Conservation (phyloP, 2,113 vertebrate genomes). For the Raphicerus campestris region DNA sequence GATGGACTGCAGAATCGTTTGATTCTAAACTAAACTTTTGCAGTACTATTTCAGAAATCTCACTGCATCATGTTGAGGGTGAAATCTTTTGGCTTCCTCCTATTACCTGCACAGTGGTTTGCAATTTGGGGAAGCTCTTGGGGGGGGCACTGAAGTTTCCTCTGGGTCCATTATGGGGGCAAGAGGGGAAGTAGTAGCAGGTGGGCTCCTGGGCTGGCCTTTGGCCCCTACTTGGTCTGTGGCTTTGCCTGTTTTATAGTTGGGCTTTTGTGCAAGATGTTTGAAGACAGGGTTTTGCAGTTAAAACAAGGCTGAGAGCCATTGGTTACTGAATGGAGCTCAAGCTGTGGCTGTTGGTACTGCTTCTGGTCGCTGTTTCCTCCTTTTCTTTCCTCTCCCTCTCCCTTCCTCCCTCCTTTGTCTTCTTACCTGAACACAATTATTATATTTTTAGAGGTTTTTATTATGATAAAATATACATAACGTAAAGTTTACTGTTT, state of each 20-base stretch:
- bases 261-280: not conserved
- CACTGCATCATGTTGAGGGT: not conserved
- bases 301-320: not conserved
- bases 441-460: not conserved
- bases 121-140: not conserved
- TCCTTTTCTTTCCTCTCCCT: no score
- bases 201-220: not conserved
- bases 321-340: not conserved
- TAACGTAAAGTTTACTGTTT: not conserved
- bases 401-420: no score
- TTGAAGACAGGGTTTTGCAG: not conserved
- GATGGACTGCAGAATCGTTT: not conserved
- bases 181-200: not conserved
- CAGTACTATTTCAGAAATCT: not conserved
- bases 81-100: not conserved
- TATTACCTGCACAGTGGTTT: not conserved
- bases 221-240: not conserved
- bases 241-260: not conserved
- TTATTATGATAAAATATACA: not conserved
- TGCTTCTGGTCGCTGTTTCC: not conserved
- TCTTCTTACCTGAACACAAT: not conserved
- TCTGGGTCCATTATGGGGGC: not conserved
- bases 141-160: not conserved
- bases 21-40: not conserved
- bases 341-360: not conserved